phyloP scores from a whole-genome alignment of 2,797 vertebrate genomes.

The Phaenicophaeus curvirostris region DNA sequence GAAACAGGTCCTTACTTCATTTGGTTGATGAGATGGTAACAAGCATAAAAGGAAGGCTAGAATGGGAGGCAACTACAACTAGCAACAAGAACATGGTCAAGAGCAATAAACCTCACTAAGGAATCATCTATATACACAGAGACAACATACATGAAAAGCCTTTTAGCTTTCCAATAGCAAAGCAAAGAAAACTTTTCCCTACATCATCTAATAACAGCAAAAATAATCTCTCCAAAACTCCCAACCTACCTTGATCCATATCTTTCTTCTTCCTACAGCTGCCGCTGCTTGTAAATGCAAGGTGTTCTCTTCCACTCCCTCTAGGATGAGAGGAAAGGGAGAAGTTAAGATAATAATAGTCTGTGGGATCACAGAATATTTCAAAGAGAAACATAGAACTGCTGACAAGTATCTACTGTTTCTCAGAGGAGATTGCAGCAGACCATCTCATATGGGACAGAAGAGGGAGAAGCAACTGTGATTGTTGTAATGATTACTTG shows the following conservation, averaged over 20 bases:
- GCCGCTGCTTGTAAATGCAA: background rate
- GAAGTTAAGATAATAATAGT: background rate
- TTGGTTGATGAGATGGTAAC: fast-evolving
- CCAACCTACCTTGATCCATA: background rate
- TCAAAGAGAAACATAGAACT: background rate
- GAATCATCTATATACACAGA: background rate
- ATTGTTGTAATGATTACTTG: background rate
- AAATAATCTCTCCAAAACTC: background rate
- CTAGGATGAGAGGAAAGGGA: background rate
- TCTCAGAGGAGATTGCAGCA: background rate
- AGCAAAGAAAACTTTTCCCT: background rate
- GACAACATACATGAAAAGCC: fast-evolving
- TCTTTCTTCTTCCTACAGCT: background rate
- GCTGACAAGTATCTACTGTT: background rate
- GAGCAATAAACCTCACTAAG: fast-evolving
- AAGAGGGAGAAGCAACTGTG: background rate
- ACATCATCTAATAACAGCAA: background rate
- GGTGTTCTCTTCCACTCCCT: background rate
- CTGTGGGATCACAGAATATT: background rate
- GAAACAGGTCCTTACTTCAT: fast-evolving
- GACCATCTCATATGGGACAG: background rate
- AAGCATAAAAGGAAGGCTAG: background rate
- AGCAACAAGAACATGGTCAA: background rate
- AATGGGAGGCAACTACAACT: fast-evolving
- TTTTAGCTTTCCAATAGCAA: background rate